Conservation (phyloP, 1,140 invertebrate genomes). For the Drosophila ironensis region DNA sequence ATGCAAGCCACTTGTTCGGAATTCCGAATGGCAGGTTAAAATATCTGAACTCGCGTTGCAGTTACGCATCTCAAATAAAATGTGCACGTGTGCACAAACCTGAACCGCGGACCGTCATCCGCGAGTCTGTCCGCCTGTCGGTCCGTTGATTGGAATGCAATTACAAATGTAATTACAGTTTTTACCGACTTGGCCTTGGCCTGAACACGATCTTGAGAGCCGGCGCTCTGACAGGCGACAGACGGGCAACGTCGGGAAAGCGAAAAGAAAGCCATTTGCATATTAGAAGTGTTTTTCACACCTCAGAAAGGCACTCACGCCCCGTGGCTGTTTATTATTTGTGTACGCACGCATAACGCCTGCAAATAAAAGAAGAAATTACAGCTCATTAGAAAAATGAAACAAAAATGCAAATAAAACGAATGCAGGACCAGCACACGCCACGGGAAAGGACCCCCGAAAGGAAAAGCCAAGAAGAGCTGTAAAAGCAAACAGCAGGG, state of each 20-base stretch:
- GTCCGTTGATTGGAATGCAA: conserved; percentile 58
- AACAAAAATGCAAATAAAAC: conserved; percentile 55
- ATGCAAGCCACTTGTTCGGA: background rate
- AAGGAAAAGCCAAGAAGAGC: conserved; percentile 29
- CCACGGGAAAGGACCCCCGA: no score
- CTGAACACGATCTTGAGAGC: conserved; percentile 2
- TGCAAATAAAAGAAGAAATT: conserved; percentile 78
- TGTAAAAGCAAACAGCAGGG: conserved; percentile 53
- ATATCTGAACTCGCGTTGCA: background rate
- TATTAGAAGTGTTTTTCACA: conserved; percentile 75
- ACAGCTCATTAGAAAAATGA: conserved; percentile 79
- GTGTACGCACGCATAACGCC: conserved; percentile 72
- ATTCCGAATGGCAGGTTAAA: background rate
- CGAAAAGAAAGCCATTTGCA: conserved; percentile 56
- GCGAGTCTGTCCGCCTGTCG: background rate
- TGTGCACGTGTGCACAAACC: background rate
- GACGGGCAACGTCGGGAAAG: background rate
- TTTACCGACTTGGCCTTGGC: conserved; percentile 29
- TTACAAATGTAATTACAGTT: conserved; percentile 69
- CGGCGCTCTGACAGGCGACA: conserved; percentile 12
- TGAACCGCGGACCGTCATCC: background rate
- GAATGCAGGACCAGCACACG: conserved; percentile 29
- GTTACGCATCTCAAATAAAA: background rate
- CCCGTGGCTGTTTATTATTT: conserved; percentile 54
- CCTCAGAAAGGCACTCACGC: conserved; percentile 41